Percentiles rank a stretch among this genome's conserved stretches.
Evolutionary conservation across 2,797 vertebrate genomes (phyloP).

Genomic region (Adrianichthys oophorus): DNA sequence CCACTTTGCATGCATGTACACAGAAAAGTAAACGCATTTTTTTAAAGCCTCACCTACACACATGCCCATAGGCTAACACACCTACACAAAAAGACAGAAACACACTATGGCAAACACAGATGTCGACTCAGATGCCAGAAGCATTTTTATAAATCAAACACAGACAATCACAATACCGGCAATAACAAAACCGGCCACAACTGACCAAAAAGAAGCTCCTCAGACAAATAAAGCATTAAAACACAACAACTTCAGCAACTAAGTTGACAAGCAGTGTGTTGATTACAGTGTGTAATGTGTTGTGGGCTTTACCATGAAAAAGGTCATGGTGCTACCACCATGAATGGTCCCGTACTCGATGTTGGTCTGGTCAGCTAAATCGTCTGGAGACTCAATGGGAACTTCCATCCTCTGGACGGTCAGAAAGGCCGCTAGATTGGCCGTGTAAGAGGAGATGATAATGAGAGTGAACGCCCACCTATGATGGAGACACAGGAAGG

Average conservation of each 20-base stretch:
- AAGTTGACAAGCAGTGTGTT: too few species aligned
- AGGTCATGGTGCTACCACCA: slow-evolving; percentile 91
- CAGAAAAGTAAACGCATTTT: slow-evolving; percentile 46
- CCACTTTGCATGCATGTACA: slow-evolving; percentile 38
- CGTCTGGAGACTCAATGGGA: slow-evolving; percentile 89
- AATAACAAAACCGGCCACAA: slow-evolving; percentile 63
- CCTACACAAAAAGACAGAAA: slow-evolving; percentile 35
- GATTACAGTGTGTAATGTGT: too few species aligned
- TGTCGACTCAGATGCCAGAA: slow-evolving; percentile 68
- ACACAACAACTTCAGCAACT: too few species aligned
- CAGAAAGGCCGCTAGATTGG: slow-evolving; percentile 93
- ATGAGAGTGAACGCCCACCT: slow-evolving; percentile 99
- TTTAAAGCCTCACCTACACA: slow-evolving; percentile 51
- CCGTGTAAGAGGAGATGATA: slow-evolving; percentile 99
- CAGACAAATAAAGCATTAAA: slow-evolving; percentile 9
- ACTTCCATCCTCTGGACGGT: slow-evolving; percentile 93
- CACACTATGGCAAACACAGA: slow-evolving; percentile 66
- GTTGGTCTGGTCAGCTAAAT: slow-evolving; percentile 91
- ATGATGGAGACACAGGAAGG: too few species aligned
- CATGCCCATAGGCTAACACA: slow-evolving; percentile 48
- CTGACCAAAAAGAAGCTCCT: slow-evolving; percentile 45
- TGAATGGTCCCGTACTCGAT: slow-evolving; percentile 93
- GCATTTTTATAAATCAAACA: slow-evolving; percentile 64
- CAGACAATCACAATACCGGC: slow-evolving; percentile 52
- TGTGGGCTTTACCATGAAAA: slow-evolving; percentile 83